These are phyloP conservation scores for Pocillopora verrucosa DNA, from an alignment of 64 coral and sea anemone species.

Conservation along the genomic window DNA sequence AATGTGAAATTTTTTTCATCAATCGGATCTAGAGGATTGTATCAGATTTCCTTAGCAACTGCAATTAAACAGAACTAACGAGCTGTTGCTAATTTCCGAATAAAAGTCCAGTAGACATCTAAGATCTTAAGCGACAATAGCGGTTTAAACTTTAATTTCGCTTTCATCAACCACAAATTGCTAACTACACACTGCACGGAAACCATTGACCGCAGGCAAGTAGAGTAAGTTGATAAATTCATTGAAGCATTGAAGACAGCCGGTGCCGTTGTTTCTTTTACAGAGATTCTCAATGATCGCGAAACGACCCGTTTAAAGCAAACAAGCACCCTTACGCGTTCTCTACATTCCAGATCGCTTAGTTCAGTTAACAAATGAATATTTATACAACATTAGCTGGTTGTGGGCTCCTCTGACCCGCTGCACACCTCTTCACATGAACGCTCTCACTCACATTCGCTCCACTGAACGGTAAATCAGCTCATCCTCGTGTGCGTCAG, in stretches of 20 bases:
- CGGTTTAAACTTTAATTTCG: neutral
- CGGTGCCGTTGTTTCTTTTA: neutral
- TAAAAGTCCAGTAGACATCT: neutral
- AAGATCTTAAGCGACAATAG: neutral
- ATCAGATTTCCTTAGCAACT: neutral
- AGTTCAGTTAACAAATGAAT: slow-evolving; percentile 41
- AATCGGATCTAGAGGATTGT: neutral
- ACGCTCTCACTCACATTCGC: slow-evolving; percentile 14
- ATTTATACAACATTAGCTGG: slow-evolving; percentile 33
- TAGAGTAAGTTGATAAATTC: neutral
- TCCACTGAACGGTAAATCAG: slow-evolving; percentile 2
- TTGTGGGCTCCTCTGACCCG: neutral
- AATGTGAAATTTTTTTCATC: slow-evolving; percentile 1
- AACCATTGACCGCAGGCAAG: neutral
- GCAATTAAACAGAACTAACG: slow-evolving; percentile 18
- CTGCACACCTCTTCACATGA: slow-evolving; percentile 28
- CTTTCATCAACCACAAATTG: neutral
- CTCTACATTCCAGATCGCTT: slow-evolving; percentile 44
- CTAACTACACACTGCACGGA: neutral
- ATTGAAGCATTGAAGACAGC: neutral
- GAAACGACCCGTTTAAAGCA: slow-evolving; percentile 25
- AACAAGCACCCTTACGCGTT: slow-evolving; percentile 22
- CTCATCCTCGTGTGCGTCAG: neutral
- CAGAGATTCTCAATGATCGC: neutral
- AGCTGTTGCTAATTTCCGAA: neutral